Evolutionary conservation across 2,113 vertebrate species (phyloP).

Genomic region (Scalopus aquaticus): DNA sequence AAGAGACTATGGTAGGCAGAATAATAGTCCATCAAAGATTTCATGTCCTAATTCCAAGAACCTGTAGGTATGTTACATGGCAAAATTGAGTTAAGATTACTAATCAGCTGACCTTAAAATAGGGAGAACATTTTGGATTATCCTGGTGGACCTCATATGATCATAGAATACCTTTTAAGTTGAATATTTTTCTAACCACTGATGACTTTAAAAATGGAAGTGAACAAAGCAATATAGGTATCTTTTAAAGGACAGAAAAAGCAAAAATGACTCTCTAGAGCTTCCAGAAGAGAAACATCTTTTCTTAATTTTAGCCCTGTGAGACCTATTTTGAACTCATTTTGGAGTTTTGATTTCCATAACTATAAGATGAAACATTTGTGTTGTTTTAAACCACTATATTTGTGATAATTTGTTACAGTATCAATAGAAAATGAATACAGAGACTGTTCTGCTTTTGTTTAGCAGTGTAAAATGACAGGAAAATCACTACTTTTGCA

Average conservation of each 20-base stretch:
- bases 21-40: not conserved
- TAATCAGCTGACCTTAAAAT: not conserved
- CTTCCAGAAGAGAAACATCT: not conserved
- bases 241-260: not conserved
- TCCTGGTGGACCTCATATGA: not conserved
- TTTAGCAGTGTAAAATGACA: not conserved
- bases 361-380: not conserved
- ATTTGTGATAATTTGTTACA: not conserved
- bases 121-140: not conserved
- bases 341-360: not conserved
- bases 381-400: not conserved
- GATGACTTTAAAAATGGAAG: not conserved
- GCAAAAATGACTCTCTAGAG: not conserved
- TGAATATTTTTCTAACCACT: not conserved
- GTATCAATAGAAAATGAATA: not conserved
- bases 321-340: not conserved
- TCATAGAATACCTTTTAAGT: not conserved
- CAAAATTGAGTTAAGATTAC: not conserved
- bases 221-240: not conserved
- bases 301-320: not conserved
- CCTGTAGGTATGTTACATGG: not conserved
- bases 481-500: not conserved
- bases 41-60: not conserved
- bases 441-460: not conserved
- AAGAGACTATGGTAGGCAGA: not conserved